These are phyloP conservation scores for Felis catus DNA, from an alignment of 2,113 vertebrate genomes.

Conservation along the genomic window F.catus_Fca126_mat1.0 CM031422.1:13678001-13678500, in stretches of 20 bases:
- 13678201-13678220: fast-evolving
- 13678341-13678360: not conserved
- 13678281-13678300: not conserved
- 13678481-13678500: too few relatives aligned
- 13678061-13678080: not conserved
- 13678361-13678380: not conserved
- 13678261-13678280: not conserved
- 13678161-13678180: not conserved
- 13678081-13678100: not conserved
- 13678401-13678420: slow-evolving; percentile 1
- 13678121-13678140: not conserved
- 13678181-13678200: not conserved
- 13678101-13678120: not conserved
- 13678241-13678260: not conserved
- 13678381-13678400: not conserved
- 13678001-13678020: not conserved
- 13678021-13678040: not conserved
- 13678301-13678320: not conserved
- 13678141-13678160: not conserved
- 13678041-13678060: slow-evolving; percentile 28
- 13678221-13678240: not conserved
- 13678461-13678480: not conserved
- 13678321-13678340: not conserved
- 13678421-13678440: not conserved
- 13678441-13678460: not conserved